Conservation (phyloP, 2,888 invertebrate genomes). For the Tenodera sinensis region DNA sequence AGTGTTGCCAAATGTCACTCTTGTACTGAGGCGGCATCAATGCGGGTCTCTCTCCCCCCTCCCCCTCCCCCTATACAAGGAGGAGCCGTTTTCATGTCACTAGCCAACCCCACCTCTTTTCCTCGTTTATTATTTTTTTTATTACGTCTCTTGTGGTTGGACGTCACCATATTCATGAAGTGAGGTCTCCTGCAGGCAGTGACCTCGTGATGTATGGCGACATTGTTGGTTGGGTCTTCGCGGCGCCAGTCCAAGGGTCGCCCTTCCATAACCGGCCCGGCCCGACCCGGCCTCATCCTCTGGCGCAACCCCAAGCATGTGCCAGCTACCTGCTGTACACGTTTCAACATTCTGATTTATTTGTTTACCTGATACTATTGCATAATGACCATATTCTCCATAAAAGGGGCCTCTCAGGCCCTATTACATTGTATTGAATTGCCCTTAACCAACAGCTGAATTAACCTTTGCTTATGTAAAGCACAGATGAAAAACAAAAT, state of each 20-base stretch:
- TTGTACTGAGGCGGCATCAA: not conserved
- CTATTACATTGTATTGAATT: too few species aligned
- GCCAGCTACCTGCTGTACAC: too few species aligned
- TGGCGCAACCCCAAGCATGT: not conserved
- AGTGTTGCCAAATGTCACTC: not conserved
- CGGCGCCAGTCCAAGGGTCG: not conserved
- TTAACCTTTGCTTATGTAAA: too few species aligned
- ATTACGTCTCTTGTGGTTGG: not conserved
- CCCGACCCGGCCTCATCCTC: too few species aligned
- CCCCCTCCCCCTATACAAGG: not conserved
- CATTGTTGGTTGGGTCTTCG: not conserved
- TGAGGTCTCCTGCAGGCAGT: not conserved
- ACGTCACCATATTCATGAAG: not conserved
- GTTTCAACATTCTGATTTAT: too few species aligned
- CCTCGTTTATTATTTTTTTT: not conserved
- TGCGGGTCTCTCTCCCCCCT: not conserved
- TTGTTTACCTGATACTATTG: too few species aligned
- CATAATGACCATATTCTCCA: too few species aligned
- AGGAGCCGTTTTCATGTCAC: not conserved
- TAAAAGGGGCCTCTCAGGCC: too few species aligned
- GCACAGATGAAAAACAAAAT: too few species aligned
- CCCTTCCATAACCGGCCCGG: not conserved
- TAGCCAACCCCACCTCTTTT: not conserved
- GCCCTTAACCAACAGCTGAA: too few species aligned
- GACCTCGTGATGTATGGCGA: not conserved